Conservation (phyloP, 1,140 invertebrate species). For the Archivesica marissinica region DNA sequence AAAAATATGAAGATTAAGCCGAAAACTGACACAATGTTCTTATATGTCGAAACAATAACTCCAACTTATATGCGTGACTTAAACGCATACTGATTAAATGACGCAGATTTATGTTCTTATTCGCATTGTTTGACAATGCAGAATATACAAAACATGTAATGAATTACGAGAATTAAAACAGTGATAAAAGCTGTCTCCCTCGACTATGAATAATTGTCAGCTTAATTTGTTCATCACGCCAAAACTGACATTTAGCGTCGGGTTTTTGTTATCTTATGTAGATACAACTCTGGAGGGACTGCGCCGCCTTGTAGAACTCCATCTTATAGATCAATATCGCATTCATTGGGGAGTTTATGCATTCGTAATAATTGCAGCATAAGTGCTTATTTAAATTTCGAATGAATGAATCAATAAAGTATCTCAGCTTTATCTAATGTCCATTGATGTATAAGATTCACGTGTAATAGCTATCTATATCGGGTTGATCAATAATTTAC, state of each 20-base stretch:
- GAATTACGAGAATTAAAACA: slow-evolving; percentile 22
- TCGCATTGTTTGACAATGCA: too few relatives aligned
- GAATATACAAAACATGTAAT: not conserved
- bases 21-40: too few relatives aligned
- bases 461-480: not conserved
- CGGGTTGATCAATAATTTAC: not conserved
- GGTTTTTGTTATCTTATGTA: slow-evolving; percentile 47
- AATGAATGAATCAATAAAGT: slow-evolving; percentile 33
- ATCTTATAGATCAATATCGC: not conserved
- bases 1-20: too few relatives aligned
- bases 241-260: slow-evolving; percentile 30
- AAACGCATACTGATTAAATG: too few relatives aligned
- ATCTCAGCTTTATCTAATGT: not conserved
- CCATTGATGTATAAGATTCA: slow-evolving; percentile 16
- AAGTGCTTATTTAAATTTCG: slow-evolving; percentile 35
- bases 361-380: slow-evolving; percentile 23
- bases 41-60: too few relatives aligned
- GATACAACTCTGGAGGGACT: slow-evolving; percentile 20
- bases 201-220: not conserved
- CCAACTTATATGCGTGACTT: too few relatives aligned
- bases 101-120: too few relatives aligned
- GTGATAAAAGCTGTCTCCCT: slow-evolving; percentile 11
- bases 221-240: slow-evolving; percentile 28
- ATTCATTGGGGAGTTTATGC: not conserved
- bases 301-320: not conserved